These are phyloP conservation scores for Antheraea assamensis DNA, from an alignment of 2,888 invertebrate species.

Conservation along the genomic window DNA sequence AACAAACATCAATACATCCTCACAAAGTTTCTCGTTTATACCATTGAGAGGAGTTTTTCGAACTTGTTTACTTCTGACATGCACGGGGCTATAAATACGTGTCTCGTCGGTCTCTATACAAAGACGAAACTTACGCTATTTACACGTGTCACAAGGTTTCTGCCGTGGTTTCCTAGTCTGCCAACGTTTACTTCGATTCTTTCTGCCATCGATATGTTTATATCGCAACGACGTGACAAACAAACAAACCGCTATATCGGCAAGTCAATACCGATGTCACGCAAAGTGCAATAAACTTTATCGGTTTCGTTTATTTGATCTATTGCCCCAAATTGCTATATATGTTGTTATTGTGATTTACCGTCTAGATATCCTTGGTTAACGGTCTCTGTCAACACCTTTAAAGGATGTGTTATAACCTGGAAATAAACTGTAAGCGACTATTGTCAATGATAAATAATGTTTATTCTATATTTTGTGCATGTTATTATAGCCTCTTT, in stretches of 20 bases:
- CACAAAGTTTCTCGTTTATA: too few relatives aligned
- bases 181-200: neutral
- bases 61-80: too few relatives aligned
- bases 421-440: neutral
- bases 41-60: too few relatives aligned
- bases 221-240: neutral
- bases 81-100: too few relatives aligned
- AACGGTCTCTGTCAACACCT: neutral
- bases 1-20: too few relatives aligned
- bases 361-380: neutral
- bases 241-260: neutral
- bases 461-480: neutral
- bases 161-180: too few relatives aligned
- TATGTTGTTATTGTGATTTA: neutral
- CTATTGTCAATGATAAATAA: neutral
- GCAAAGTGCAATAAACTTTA: constrained; percentile 6
- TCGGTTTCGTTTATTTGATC: constrained; percentile 1
- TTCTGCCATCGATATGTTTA: neutral
- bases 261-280: neutral
- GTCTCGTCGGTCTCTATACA: too few relatives aligned
- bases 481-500: neutral
- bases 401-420: neutral
- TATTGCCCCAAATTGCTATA: neutral
- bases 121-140: too few relatives aligned
- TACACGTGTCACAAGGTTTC: too few relatives aligned